Evolutionary conservation across 1,140 invertebrate genomes (phyloP), one percentile per base, ranked within the genome.

Genomic region (Coenobita brevimanus): DNA sequence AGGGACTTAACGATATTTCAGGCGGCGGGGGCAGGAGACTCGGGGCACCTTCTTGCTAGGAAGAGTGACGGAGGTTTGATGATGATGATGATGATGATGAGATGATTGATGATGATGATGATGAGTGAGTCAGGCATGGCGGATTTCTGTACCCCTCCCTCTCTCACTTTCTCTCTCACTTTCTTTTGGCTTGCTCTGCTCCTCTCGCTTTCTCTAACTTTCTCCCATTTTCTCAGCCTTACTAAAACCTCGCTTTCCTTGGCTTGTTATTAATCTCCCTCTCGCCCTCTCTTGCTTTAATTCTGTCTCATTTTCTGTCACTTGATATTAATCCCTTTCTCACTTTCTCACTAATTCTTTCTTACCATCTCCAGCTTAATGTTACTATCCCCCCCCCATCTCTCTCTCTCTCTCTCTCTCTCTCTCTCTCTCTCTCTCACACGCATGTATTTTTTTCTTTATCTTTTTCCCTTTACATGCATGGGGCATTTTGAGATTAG

Each of bases 381-480:
- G 24, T 36, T 69, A 15, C 36, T 36, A 30, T 15, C 15, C 64
- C 15, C 64, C 15, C 64, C 15, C 17, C 13, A 27, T 69, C 17
- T 69, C 17, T n/a, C 64, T 69, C 75, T 78, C n/a, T 75, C 71
- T 75, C 71, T 75, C 71, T 75, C 30, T 75, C 71, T 75, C 71
- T 75, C 24, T 75, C 30, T 75, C 71, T 75, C 71, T 38, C 30
- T 75, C 57, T 62, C 57, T 62, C 57, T n/a, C 17, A 62, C 4
- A 24, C 17, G 57, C 21, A 4, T 62, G 57, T n/a, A 4, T 62
- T 2, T n/a, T n/a, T 57, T 10, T 57, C n/a, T 57, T 57, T 13
- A 57, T 57, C 54, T 57, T 57, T n/a, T n/a, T n/a, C n/a, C n/a
- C n/a, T n/a, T n/a, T n/a, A n/a, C n/a, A n/a, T n/a, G 54, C 54